Base-by-base conservation (phyloP, 92 coral and sea anemone species). In the Hydrozoanthus gracilis region DNA sequence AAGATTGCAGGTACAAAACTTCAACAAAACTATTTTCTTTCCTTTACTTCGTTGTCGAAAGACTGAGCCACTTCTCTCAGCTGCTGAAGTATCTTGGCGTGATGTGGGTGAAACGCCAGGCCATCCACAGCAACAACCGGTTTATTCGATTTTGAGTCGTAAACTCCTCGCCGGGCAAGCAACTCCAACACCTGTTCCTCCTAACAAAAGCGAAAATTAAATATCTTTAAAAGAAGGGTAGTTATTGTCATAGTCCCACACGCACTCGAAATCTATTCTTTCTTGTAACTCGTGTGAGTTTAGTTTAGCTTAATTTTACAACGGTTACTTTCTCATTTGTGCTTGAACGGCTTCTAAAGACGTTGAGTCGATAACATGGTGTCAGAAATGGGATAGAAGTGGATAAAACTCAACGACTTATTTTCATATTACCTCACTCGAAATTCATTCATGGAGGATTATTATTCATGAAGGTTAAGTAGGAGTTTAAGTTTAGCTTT, bases 51-150 rank as follows among this genome's bases (percentile, higher is more conserved):
- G 17, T 52, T 14, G 72, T 5, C 10, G 60, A 80, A 87, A 5
- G 35, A 52, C 27, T n/a, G 70, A 76, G 77, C 75, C 46, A 84
- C 80, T 18, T 71, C 86, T 8, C 67, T 76, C 80, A 95, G 86
- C 55, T 83, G 55, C 76, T 87, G 78, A 17, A 95, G 84, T 84
- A 76, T 92, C 62, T 86, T 83, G 47, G 90, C 88, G 67, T 96
- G 99, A 58, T 79, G 71, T n/a, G 92, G 91, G 47, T 92, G 86
- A 79, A 96, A 96, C 20, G 83, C 93, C 72, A 91, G 89, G 52
- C 93, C 94, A 90, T 96, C 99, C 51, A 96, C 99, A 1, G 94
- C 92, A 87, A 90, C 79, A 45, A 77, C 92, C 51, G 83, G 50
- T 87, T 86, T 61, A 50, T 75, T 90, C 0, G 91, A 62, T 4